Conservation (phyloP, 2,113 vertebrate species). For the Lipophrys pholis region DNA sequence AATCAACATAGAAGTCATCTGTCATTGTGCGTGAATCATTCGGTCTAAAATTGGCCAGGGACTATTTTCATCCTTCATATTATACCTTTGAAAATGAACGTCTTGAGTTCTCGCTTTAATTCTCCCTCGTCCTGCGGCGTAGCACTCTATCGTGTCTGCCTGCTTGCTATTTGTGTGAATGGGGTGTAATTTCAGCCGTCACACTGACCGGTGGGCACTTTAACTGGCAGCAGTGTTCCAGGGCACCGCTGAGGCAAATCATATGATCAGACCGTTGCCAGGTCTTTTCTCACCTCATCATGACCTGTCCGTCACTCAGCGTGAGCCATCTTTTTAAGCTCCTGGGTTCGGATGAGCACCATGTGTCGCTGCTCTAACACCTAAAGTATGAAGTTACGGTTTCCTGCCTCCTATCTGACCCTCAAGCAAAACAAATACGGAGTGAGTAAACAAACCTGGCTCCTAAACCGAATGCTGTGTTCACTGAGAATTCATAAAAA, state of each 20-base stretch:
- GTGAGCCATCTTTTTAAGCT: constrained; percentile 37
- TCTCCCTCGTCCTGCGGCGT: constrained; percentile 23
- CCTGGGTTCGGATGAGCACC: constrained; percentile 21
- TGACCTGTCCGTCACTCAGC: constrained; percentile 27
- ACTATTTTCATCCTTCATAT: not conserved
- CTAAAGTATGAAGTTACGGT: constrained; percentile 33
- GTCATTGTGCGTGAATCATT: not conserved
- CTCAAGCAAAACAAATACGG: not conserved
- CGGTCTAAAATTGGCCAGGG: not conserved
- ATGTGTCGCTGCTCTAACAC: constrained; percentile 21
- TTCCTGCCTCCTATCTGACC: constrained; percentile 32
- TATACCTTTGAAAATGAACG: not conserved
- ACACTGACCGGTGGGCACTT: constrained; percentile 28
- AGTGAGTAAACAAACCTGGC: constrained; percentile 1
- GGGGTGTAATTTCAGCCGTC: constrained; percentile 76
- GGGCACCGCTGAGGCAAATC: constrained; percentile 44
- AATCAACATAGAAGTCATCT: constrained; percentile 9
- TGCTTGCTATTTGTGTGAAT: constrained; percentile 69
- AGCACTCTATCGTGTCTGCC: constrained; percentile 13
- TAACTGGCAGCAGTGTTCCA: constrained; percentile 36
- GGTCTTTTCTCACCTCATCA: constrained; percentile 48
- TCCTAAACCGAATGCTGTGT: not conserved
- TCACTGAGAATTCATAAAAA: not conserved
- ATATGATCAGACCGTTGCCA: constrained; percentile 57
- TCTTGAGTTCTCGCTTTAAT: constrained; percentile 4